A percentile compares a stretch with the other conserved stretches of the same genome.
These are phyloP conservation scores for Heteropelma amictum DNA, from an alignment of 2,888 invertebrate species.

Conservation along the genomic window DNA sequence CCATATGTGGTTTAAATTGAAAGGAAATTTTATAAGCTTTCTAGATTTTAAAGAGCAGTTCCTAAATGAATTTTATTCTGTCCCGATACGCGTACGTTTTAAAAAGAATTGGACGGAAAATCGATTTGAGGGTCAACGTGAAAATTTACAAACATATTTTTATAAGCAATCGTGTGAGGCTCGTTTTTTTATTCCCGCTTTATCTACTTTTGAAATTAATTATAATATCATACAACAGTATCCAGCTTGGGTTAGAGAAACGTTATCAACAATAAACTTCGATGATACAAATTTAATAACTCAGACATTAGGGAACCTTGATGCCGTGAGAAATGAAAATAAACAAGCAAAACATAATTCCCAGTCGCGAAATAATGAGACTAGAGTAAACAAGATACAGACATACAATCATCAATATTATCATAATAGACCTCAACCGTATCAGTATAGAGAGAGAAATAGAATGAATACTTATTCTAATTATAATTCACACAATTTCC, in stretches of 20 bases:
- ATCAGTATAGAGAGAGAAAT: too few species aligned
- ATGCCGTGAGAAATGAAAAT: not conserved
- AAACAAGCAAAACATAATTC: too few species aligned
- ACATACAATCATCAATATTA: too few species aligned
- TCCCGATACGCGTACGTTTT: conserved; percentile 8
- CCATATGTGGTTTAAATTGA: conserved; percentile 9
- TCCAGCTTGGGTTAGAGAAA: not conserved
- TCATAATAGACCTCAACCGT: too few species aligned
- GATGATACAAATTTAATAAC: not conserved
- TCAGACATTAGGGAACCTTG: conserved; percentile 20
- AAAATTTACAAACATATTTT: conserved; percentile 16
- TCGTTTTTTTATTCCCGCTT: not conserved
- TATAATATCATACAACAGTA: not conserved
- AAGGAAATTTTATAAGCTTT: not conserved
- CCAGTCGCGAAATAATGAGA: too few species aligned
- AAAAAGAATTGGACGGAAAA: conserved; percentile 33
- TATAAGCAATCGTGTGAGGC: conserved; percentile 33
- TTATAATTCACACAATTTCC: too few species aligned
- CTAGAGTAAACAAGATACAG: too few species aligned
- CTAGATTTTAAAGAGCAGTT: conserved; percentile 15
- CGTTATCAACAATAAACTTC: not conserved
- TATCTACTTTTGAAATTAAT: not conserved
- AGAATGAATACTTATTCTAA: too few species aligned
- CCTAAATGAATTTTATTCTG: conserved; percentile 24
- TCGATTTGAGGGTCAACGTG: not conserved